phyloP scores from a whole-genome alignment of 2,888 invertebrate species.

The Seira musarum region DNA sequence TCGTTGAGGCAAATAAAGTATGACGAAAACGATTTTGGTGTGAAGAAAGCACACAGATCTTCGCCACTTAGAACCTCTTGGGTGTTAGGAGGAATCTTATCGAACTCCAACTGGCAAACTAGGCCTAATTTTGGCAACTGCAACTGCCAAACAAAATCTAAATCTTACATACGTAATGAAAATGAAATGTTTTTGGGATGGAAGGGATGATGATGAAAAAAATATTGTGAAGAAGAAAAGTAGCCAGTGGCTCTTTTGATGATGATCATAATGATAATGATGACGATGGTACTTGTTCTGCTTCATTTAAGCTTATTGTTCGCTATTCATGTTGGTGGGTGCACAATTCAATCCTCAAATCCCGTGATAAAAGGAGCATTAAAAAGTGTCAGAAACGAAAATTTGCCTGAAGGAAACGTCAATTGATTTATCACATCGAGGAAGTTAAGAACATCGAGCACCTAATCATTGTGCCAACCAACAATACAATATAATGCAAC shows the following conservation, averaged over 20 bases:
- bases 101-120: no score
- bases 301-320: slow-evolving; percentile 7
- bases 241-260: neutral
- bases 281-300: neutral
- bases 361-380: slow-evolving; percentile 10
- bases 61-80: neutral
- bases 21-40: neutral
- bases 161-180: neutral
- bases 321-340: neutral
- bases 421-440: slow-evolving; percentile 57
- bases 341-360: no score
- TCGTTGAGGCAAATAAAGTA: no score
- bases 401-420: slow-evolving; percentile 30
- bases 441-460: neutral
- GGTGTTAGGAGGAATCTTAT: no score
- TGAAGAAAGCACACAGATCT: neutral
- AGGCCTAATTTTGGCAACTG: no score
- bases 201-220: no score
- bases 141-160: no score
- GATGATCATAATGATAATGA: slow-evolving; percentile 17
- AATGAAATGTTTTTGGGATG: neutral
- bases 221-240: no score
- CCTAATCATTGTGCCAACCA: neutral
- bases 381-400: slow-evolving; percentile 40
- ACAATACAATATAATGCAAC: neutral